These are phyloP conservation scores for Euborellia annulipes DNA, from an alignment of 1,140 invertebrate species.

Conservation along the genomic window DNA sequence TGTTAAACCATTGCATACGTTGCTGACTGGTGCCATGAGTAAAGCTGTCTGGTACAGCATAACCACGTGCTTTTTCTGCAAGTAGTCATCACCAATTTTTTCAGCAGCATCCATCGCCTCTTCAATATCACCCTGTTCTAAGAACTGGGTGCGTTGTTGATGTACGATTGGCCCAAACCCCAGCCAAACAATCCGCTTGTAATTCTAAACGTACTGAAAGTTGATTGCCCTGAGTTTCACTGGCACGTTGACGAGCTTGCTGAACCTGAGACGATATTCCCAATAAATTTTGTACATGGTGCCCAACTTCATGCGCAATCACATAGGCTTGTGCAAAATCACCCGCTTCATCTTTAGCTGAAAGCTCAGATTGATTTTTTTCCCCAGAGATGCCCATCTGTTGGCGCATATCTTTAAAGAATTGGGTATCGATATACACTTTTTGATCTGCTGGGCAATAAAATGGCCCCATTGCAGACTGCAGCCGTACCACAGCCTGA, in stretches of 20 bases:
- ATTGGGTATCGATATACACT: not conserved
- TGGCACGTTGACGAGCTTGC: not conserved
- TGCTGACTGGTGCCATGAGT: no score
- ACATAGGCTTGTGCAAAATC: conserved; percentile 4
- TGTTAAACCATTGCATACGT: no score
- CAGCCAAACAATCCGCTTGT: conserved; percentile 4
- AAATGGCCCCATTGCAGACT: no score
- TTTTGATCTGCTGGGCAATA: no score
- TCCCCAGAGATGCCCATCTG: not conserved
- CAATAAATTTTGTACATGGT: conserved; percentile 1
- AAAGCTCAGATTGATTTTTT: not conserved
- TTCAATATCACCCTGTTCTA: not conserved
- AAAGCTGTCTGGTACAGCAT: no score
- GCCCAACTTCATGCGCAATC: conserved; percentile 4
- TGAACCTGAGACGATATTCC: not conserved
- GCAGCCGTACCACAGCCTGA: no score
- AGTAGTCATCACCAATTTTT: no score
- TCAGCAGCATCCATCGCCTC: not conserved
- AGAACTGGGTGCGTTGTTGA: not conserved
- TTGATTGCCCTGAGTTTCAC: not conserved
- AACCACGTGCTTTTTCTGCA: no score
- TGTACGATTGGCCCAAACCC: conserved; percentile 2
- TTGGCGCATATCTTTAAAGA: not conserved
- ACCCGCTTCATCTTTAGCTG: not conserved
- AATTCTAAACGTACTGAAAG: conserved; percentile 1